These are phyloP conservation scores for Barbus barbus DNA, from an alignment of 2,113 vertebrate genomes.

Conservation along the genomic window DNA sequence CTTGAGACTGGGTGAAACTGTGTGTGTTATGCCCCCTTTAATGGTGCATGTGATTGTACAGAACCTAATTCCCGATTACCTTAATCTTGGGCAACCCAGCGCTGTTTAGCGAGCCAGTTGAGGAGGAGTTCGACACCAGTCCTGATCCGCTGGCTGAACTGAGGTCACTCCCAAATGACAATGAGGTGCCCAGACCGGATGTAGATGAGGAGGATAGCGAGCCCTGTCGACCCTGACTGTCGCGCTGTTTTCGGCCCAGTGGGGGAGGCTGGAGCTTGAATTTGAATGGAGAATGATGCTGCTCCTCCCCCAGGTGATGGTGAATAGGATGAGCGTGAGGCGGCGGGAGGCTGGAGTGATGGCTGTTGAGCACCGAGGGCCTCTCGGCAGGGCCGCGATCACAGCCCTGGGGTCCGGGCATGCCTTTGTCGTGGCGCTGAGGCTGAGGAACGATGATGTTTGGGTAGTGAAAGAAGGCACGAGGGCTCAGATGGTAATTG, in stretches of 20 bases:
- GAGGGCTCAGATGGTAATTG: conserved; percentile 91
- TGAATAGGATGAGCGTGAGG: conserved; percentile 45
- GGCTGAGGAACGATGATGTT: conserved; percentile 86
- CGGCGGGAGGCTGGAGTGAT: conserved; percentile 34
- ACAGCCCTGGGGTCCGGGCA: conserved; percentile 45
- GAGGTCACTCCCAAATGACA: conserved; percentile 76
- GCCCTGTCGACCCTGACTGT: conserved; percentile 67
- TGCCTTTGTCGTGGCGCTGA: conserved; percentile 77
- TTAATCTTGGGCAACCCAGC: conserved; percentile 86
- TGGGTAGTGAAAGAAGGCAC: conserved; percentile 89
- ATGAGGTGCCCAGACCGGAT: conserved; percentile 74
- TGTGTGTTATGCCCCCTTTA: no score
- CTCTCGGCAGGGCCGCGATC: conserved; percentile 63
- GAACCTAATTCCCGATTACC: conserved; percentile 54
- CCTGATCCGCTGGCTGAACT: conserved; percentile 75
- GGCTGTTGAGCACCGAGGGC: conserved; percentile 47
- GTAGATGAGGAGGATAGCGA: conserved; percentile 73
- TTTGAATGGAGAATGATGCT: conserved; percentile 83
- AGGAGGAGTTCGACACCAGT: conserved; percentile 74
- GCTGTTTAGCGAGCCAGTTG: conserved; percentile 76
- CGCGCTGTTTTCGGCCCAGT: conserved; percentile 81
- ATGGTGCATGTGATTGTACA: background rate
- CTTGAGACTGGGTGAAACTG: no score
- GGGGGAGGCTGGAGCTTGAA: conserved; percentile 92
- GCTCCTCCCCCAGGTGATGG: conserved; percentile 68